phyloP scores from a whole-genome alignment of 2,888 invertebrate genomes.

The Caradrina kadenii region DNA sequence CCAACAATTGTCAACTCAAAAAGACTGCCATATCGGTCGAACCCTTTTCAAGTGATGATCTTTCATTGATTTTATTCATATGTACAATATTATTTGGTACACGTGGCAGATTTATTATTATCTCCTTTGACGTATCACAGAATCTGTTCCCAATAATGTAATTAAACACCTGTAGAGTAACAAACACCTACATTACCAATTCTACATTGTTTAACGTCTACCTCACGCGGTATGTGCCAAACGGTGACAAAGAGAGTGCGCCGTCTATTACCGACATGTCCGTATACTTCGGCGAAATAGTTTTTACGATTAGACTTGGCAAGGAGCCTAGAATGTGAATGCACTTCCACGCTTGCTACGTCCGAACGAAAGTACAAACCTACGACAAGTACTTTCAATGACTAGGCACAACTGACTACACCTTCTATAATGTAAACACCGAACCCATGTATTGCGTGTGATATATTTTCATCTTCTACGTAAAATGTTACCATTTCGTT shows the following conservation, averaged over 20 bases:
- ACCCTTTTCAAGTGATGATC: too few relatives aligned
- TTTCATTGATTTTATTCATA: too few relatives aligned
- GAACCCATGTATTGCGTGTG: slow-evolving; percentile 46
- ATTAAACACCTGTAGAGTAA: neutral
- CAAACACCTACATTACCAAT: slow-evolving; percentile 19
- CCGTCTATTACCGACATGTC: slow-evolving; percentile 53
- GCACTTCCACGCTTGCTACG: slow-evolving; percentile 63
- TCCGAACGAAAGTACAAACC: slow-evolving; percentile 53
- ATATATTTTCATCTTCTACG: slow-evolving; percentile 65
- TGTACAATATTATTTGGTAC: neutral
- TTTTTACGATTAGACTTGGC: slow-evolving; percentile 71
- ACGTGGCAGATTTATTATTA: slow-evolving; percentile 14
- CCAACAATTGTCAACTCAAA: too few relatives aligned
- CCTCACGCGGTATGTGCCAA: slow-evolving; percentile 48
- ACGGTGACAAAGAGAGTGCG: slow-evolving; percentile 51
- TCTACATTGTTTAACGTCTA: slow-evolving; percentile 24
- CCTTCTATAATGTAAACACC: slow-evolving; percentile 57
- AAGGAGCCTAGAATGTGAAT: slow-evolving; percentile 68
- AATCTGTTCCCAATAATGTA: slow-evolving; percentile 7
- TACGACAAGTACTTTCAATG: slow-evolving; percentile 45
- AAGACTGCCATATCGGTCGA: too few relatives aligned
- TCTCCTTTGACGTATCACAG: slow-evolving; percentile 11
- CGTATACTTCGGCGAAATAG: slow-evolving; percentile 62
- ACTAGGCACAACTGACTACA: slow-evolving; percentile 49
- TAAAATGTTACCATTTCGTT: slow-evolving; percentile 61